A percentile compares a stretch with the other conserved stretches of the same genome.
These are phyloP conservation scores for Chauna torquata DNA, from an alignment of 2,113 vertebrate genomes.

Conservation along the genomic window DNA sequence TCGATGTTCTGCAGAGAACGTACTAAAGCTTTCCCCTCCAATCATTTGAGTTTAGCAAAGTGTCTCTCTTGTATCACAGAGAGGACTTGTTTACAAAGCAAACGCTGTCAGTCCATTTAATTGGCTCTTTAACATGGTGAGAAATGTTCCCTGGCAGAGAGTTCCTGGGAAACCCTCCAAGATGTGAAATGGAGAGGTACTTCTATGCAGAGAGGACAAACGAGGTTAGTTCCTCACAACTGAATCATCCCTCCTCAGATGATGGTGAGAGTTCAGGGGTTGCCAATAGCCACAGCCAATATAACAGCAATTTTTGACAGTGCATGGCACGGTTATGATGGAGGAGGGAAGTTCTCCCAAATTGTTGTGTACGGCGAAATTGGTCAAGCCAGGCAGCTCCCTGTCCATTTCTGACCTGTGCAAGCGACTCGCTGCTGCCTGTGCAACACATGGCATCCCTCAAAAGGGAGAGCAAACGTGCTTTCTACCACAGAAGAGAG, in stretches of 20 bases:
- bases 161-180: conserved; percentile 46
- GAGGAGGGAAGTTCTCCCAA: background rate
- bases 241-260: background rate
- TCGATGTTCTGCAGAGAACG: accelerated
- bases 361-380: background rate
- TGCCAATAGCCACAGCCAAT: accelerated
- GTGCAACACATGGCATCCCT: background rate
- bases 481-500: background rate
- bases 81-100: conserved; percentile 35
- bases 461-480: background rate
- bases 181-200: conserved; percentile 13
- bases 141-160: conserved; percentile 30
- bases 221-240: background rate
- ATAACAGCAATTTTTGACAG: background rate
- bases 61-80: background rate
- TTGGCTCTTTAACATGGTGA: conserved; percentile 26
- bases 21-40: background rate
- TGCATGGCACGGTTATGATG: background rate
- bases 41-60: background rate
- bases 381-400: background rate
- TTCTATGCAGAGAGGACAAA: background rate
- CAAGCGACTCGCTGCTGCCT: background rate
- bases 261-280: background rate
- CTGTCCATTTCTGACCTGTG: background rate
- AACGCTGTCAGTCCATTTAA: conserved; percentile 26